Percentiles rank a stretch among this genome's conserved stretches.
These are phyloP conservation scores for Brachyalestes nurse DNA, from an alignment of 2,797 vertebrate species.

Conservation along the genomic window DNA sequence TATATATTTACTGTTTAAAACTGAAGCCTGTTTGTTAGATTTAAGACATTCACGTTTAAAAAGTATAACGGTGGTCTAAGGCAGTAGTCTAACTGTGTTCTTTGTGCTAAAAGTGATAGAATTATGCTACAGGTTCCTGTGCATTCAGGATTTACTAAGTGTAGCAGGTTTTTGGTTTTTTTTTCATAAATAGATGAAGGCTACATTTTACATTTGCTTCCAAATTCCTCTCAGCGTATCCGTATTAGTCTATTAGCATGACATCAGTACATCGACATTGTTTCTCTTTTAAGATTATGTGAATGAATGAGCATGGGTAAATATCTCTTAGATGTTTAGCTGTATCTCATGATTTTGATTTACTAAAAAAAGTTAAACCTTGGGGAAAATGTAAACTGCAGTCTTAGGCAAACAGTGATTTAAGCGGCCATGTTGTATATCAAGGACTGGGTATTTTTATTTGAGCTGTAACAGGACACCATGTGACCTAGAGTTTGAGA, in stretches of 20 bases:
- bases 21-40: too few relatives aligned
- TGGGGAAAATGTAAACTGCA: conserved; percentile 8
- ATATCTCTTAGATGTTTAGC: not conserved
- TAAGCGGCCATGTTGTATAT: conserved; percentile 9
- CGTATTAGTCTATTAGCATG: too few relatives aligned
- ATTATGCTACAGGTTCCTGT: too few relatives aligned
- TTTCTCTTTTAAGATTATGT: too few relatives aligned
- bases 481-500: conserved; percentile 28
- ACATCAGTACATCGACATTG: too few relatives aligned
- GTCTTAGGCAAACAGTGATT: not conserved
- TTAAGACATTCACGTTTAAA: too few relatives aligned
- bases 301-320: not conserved
- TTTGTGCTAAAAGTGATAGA: too few relatives aligned
- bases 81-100: too few relatives aligned
- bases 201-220: too few relatives aligned
- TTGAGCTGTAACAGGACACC: conserved; percentile 17
- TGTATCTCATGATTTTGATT: not conserved
- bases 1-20: too few relatives aligned
- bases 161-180: not conserved
- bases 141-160: too few relatives aligned
- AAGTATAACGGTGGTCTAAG: too few relatives aligned
- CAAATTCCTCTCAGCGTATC: not conserved
- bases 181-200: not conserved
- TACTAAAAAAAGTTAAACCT: not conserved
- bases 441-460: conserved; percentile 30